Percentiles rank a stretch among this genome's conserved stretches.
These are phyloP conservation scores for Oscheius sp. DNA, from an alignment of 2,888 invertebrate species.

Conservation along the genomic window DNA sequence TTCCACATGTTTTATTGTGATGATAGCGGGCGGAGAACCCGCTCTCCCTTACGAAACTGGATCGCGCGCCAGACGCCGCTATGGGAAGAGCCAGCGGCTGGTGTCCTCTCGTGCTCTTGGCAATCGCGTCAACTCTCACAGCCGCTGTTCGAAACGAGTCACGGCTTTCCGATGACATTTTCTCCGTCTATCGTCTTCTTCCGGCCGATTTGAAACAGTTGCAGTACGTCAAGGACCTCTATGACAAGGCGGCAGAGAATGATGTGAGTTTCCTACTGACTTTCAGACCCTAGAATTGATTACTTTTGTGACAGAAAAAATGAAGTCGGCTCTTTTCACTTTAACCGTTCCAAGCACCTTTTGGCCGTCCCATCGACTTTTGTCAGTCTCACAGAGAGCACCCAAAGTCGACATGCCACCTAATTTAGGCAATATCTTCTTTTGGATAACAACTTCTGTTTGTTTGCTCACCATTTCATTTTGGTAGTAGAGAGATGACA, in stretches of 20 bases:
- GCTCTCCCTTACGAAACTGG: slow-evolving; percentile 33
- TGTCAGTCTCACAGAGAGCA: no score
- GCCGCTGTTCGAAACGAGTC: slow-evolving; percentile 1
- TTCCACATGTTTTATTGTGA: slow-evolving; percentile 37
- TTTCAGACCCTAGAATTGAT: background rate
- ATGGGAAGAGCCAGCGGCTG: slow-evolving; percentile 25
- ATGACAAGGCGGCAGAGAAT: slow-evolving; percentile 48
- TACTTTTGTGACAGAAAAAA: background rate
- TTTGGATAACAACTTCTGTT: no score
- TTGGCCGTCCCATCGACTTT: no score
- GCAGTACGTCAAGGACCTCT: slow-evolving; percentile 45
- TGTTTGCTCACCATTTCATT: no score
- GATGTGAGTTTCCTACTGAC: slow-evolving; percentile 41
- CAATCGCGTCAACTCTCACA: background rate
- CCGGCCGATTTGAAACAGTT: slow-evolving; percentile 47
- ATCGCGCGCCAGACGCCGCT: slow-evolving; percentile 36
- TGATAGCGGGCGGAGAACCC: slow-evolving; percentile 32
- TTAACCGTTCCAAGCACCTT: no score
- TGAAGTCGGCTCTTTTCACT: background rate
- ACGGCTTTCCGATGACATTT: slow-evolving; percentile 20
- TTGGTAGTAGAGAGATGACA: no score
- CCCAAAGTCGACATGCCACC: no score
- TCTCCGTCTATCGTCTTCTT: slow-evolving; percentile 47
- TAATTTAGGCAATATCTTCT: no score
- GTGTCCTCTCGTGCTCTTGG: slow-evolving; percentile 7